Conservation (phyloP, 2,797 vertebrate species). For the Cossypha dichroa region DNA sequence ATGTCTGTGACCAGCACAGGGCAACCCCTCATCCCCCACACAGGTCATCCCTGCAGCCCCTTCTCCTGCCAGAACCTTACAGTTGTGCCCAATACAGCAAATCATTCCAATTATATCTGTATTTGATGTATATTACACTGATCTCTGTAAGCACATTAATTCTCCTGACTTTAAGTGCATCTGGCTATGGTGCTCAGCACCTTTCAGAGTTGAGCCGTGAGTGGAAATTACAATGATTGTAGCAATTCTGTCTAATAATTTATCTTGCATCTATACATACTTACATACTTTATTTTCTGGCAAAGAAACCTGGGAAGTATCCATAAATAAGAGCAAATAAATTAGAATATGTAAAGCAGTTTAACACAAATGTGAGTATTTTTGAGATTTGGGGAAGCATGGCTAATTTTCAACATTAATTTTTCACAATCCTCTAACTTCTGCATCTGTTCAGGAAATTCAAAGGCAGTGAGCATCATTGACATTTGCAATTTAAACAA, state of each 20-base stretch:
- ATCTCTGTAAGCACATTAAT: neutral
- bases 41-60: neutral
- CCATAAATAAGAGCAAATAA: slow-evolving; percentile 13
- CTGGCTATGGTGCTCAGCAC: neutral
- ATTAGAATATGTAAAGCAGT: neutral
- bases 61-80: neutral
- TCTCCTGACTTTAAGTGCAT: neutral
- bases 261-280: neutral
- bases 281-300: neutral
- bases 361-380: neutral
- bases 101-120: neutral
- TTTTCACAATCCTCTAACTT: neutral
- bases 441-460: neutral
- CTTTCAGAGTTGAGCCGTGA: neutral
- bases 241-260: neutral
- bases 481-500: slow-evolving; percentile 1
- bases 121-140: neutral
- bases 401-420: neutral
- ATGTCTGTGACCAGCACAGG: neutral
- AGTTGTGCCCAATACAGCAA: neutral
- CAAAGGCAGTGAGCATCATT: neutral
- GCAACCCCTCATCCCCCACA: neutral
- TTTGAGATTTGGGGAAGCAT: neutral
- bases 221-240: neutral
- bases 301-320: neutral